Percentiles rank a stretch among this genome's conserved stretches.
These are phyloP conservation scores for Formica aserva DNA, from an alignment of 2,888 invertebrate species.

Conservation along the genomic window DNA sequence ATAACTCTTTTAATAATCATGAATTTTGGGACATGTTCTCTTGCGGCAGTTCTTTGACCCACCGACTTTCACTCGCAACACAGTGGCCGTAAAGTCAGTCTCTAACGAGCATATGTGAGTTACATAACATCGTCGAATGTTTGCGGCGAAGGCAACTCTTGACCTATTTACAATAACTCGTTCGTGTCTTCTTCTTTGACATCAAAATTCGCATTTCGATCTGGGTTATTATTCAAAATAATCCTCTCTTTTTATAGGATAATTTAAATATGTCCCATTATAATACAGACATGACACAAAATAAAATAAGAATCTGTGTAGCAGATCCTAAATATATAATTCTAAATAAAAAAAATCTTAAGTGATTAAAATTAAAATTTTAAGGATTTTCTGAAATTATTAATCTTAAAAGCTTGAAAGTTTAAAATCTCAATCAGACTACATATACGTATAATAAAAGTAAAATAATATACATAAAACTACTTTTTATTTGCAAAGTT, in stretches of 20 bases:
- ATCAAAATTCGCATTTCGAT: conserved; percentile 14
- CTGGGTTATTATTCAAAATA: background rate
- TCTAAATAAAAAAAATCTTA: background rate
- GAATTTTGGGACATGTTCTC: conserved; percentile 46
- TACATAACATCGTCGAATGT: conserved; percentile 59
- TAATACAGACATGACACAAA: background rate
- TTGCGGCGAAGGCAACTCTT: conserved; percentile 46
- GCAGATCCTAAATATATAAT: background rate
- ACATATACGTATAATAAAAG: background rate
- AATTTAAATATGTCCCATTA: background rate
- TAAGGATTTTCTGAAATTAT: too few relatives aligned
- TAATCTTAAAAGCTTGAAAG: too few relatives aligned
- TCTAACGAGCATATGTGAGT: conserved; percentile 60
- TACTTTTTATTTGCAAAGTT: background rate
- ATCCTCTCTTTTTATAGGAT: background rate
- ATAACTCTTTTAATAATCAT: conserved; percentile 23
- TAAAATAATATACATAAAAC: background rate
- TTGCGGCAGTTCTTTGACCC: conserved; percentile 52
- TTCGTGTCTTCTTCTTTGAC: conserved; percentile 4
- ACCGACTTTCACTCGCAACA: conserved; percentile 64
- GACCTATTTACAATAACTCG: conserved; percentile 12
- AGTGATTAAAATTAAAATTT: too few relatives aligned
- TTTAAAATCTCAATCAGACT: too few relatives aligned
- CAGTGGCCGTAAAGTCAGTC: conserved; percentile 62
- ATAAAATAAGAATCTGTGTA: background rate